phyloP scores from a whole-genome alignment of 2,797 vertebrate genomes.

The Diplodus sargus region DNA sequence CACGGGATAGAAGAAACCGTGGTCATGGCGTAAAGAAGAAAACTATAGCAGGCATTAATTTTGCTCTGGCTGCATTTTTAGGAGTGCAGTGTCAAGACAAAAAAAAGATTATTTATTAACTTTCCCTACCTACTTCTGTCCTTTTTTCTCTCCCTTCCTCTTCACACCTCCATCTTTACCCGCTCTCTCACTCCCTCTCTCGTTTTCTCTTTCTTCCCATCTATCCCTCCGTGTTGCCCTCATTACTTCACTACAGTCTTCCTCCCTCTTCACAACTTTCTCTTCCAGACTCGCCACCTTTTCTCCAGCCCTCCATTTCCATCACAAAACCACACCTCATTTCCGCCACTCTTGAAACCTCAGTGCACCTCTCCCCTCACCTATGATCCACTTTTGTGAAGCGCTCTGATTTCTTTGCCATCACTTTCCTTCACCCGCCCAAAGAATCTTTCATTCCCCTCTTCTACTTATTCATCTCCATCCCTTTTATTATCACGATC shows the following conservation, averaged over 20 bases:
- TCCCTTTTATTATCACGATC: constrained; percentile 35
- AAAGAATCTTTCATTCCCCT: constrained; percentile 26
- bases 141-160: not conserved
- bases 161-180: constrained; percentile 25
- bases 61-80: constrained; percentile 2
- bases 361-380: constrained; percentile 36
- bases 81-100: constrained; percentile 6
- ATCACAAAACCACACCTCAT: constrained; percentile 26
- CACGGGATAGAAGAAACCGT: not conserved
- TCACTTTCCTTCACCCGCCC: constrained; percentile 39
- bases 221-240: constrained; percentile 40
- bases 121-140: not conserved
- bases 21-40: not conserved
- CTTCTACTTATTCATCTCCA: constrained; percentile 26
- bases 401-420: constrained; percentile 30
- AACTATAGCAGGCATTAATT: not conserved
- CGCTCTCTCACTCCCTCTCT: constrained; percentile 2
- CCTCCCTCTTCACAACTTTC: constrained; percentile 26
- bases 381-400: constrained; percentile 43
- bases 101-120: constrained; percentile 20
- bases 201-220: constrained; percentile 14
- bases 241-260: constrained; percentile 57
- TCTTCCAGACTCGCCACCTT: constrained; percentile 34
- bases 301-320: constrained; percentile 35
- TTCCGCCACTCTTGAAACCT: constrained; percentile 16